A percentile compares a stretch with the other conserved stretches of the same genome.
phyloP scores from a whole-genome alignment of 1,140 invertebrate species.

The Ostrea denselamellosa region DNA sequence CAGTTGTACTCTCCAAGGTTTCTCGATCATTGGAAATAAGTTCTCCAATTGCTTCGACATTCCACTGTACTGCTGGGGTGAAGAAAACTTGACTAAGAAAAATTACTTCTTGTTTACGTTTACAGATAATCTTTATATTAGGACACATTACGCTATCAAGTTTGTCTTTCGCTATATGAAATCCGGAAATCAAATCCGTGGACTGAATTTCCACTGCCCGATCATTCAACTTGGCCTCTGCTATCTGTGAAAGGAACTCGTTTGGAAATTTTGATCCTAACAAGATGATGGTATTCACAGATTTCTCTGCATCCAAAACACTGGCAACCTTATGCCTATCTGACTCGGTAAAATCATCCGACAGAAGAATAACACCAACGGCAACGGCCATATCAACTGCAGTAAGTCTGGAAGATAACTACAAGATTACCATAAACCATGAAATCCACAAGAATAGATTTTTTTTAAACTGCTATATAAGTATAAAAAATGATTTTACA shows the following conservation, averaged over 20 bases:
- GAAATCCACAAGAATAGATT: background rate
- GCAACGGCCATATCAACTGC: background rate
- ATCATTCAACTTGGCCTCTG: background rate
- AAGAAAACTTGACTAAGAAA: background rate
- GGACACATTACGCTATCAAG: background rate
- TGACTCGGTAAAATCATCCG: background rate
- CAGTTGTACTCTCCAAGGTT: background rate
- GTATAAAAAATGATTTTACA: background rate
- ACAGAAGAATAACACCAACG: background rate
- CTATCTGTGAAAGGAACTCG: background rate
- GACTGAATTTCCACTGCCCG: background rate
- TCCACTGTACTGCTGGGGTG: constrained; percentile 11
- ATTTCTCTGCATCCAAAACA: background rate
- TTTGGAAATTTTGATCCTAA: background rate
- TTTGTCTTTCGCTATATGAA: background rate
- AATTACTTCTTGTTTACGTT: background rate
- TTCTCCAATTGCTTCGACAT: background rate
- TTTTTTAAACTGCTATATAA: background rate
- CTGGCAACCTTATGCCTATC: background rate
- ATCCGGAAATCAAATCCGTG: constrained; percentile 17
- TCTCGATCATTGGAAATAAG: background rate
- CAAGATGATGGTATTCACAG: background rate
- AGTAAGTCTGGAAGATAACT: background rate
- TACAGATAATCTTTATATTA: background rate
- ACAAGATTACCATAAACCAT: background rate